These are phyloP conservation scores for Drosophila pseudotalamancana DNA, from an alignment of 2,888 invertebrate genomes.

Conservation along the genomic window DNA sequence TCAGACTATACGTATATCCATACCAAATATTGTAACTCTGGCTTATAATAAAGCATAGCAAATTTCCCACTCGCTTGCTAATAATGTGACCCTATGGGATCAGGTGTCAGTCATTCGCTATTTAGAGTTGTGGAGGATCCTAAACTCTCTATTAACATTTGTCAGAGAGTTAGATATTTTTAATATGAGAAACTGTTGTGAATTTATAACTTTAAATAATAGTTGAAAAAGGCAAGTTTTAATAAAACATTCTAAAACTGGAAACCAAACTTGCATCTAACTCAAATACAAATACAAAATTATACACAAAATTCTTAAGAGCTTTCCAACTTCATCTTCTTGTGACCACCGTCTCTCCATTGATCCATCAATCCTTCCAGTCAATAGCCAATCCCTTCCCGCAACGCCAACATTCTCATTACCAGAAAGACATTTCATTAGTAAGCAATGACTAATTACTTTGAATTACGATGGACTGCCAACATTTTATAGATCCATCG, in stretches of 20 bases:
- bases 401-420: conserved; percentile 9
- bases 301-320: no score
- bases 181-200: background rate
- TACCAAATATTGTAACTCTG: conserved; percentile 16
- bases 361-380: conserved; percentile 19
- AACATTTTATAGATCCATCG: conserved; percentile 37
- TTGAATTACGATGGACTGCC: conserved; percentile 36
- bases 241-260: background rate
- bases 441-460: conserved; percentile 62
- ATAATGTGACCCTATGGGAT: conserved; percentile 24
- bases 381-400: conserved; percentile 3
- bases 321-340: background rate
- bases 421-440: conserved; percentile 33
- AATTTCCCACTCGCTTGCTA: conserved; percentile 34
- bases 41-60: conserved; percentile 44
- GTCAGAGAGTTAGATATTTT: no score
- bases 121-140: conserved; percentile 1
- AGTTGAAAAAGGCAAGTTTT: background rate
- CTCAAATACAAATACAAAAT: no score
- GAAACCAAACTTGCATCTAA: no score
- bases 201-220: background rate
- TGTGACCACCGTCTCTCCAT: background rate
- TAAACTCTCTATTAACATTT: background rate
- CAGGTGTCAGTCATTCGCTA: conserved; percentile 36
- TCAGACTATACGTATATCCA: conserved; percentile 9